Evolutionary conservation across 2,797 vertebrate species (phyloP), one percentile per base, ranked within the genome.

Genomic region (Parotocinclus haroldoi): DNA sequence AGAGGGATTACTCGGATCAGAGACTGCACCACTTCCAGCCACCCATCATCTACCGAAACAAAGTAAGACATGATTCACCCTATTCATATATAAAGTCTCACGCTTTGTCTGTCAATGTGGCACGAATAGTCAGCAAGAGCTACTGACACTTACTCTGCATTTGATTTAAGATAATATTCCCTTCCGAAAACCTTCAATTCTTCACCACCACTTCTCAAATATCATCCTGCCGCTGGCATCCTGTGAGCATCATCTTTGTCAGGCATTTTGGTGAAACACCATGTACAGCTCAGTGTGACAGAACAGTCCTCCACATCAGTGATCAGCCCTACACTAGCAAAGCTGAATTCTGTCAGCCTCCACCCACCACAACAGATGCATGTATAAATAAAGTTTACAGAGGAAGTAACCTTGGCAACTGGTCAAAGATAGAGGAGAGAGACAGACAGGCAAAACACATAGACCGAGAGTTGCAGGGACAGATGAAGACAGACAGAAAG

Each of bases 11-110:
- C 96, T 87, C 97, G 92, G 81, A 99, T 95, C 81, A 99, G 88
- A 79, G 97, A 99, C 10, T 98, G 96, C 78, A 99, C 97, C 80
- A 99, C 96, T 77, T 99, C 97, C 78, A 99, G 83, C 97, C 97
- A 99, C 76, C 96, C 96, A 74, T 96, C 96, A 89, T 99, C 97
- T 98, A 82, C 72, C 64, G 82, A 69, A 51, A 84, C 82, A 51
- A 14, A 52, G 51, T 19, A 54, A 46, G 9, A 64, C 45, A 40
- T 71, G 48, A 65, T 10, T 51, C 49, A 54, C 40, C 7, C 38
- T 9, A 62, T 39, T 62, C 27, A 27, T 27, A 55, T 6, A 10
- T 63, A 58, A 44, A 17, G 8, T 7, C 18, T 58, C 12, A 4
- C 10, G 36, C 37, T 19, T 49, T 55, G 27, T 52, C 19, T 13